Conservation (phyloP, 2,113 vertebrate genomes). For the Rousettus leschenaultii region DNA sequence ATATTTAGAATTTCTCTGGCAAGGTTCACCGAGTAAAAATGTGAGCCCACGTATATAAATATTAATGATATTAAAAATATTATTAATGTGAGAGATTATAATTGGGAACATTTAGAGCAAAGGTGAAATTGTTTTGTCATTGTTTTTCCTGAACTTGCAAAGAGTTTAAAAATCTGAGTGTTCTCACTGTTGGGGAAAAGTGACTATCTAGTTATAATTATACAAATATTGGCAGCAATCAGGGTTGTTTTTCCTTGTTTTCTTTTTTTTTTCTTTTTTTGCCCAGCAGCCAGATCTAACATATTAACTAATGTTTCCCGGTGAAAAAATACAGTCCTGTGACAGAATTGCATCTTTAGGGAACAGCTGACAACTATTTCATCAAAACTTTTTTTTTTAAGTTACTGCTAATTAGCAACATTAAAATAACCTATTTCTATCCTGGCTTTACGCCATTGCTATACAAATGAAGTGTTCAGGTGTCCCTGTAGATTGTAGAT, state of each 20-base stretch:
- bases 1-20: background rate
- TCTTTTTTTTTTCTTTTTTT: background rate
- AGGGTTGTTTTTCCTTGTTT: background rate
- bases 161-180: background rate
- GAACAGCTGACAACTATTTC: constrained; percentile 7
- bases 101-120: background rate
- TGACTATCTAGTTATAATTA: constrained; percentile 22
- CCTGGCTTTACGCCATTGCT: background rate
- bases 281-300: background rate
- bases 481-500: background rate
- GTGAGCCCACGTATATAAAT: background rate
- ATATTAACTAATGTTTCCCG: constrained; percentile 43
- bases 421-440: background rate
- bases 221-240: constrained; percentile 58
- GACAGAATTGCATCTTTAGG: constrained; percentile 28
- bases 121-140: background rate
- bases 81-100: background rate
- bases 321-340: background rate
- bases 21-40: background rate
- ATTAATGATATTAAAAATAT: background rate
- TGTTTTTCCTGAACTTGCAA: constrained; percentile 13
- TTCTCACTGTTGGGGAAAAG: background rate
- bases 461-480: background rate
- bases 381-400: constrained; percentile 33
- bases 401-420: constrained; percentile 6